phyloP scores from a whole-genome alignment of 2,797 vertebrate species.

The Chelonia mydas region DNA sequence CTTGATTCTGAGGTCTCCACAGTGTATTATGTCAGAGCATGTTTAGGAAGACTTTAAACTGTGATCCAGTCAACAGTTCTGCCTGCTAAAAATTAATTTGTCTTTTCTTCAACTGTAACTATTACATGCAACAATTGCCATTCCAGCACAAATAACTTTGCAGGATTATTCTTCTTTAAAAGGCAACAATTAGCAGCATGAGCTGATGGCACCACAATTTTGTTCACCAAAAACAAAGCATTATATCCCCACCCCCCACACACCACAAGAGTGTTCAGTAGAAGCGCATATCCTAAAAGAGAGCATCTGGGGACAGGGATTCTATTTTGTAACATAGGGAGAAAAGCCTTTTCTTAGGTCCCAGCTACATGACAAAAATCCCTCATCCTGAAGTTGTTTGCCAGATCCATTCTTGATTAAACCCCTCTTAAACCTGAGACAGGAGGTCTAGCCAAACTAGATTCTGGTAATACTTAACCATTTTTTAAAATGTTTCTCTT shows the following conservation, averaged over 20 bases:
- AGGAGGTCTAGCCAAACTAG: background rate
- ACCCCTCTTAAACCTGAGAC: background rate
- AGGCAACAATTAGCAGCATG: background rate
- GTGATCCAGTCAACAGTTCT: background rate
- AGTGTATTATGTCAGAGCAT: background rate
- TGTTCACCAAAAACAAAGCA: background rate
- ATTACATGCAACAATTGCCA: background rate
- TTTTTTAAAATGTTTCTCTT: background rate
- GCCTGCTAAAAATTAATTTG: background rate
- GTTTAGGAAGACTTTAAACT: background rate
- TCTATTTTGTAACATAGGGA: background rate
- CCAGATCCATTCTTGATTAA: background rate
- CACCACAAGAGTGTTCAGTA: background rate
- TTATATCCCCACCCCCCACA: background rate
- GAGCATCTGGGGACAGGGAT: background rate
- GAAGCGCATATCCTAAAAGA: fast-evolving
- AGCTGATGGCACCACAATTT: background rate
- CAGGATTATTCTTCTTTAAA: background rate
- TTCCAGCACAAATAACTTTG: background rate
- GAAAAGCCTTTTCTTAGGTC: background rate
- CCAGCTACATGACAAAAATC: background rate
- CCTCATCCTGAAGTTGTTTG: background rate
- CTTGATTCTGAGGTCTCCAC: background rate
- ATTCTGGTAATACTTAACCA: background rate
- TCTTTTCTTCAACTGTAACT: background rate